Percentiles rank a stretch among this genome's conserved stretches.
phyloP scores from a whole-genome alignment of 1,140 invertebrate species.

The Drosophila virilis region DNA sequence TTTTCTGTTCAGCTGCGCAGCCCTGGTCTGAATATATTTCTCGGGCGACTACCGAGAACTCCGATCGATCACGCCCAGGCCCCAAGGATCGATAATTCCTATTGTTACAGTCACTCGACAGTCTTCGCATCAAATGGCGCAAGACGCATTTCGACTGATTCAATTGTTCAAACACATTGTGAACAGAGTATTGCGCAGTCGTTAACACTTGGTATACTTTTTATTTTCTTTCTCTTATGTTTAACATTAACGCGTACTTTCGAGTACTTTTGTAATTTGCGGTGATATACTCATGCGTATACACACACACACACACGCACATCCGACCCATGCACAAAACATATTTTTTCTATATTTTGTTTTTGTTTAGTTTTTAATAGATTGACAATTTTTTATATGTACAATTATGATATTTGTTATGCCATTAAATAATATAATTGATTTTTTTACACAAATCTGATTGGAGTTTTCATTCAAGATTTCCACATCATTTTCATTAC shows the following conservation, averaged over 20 bases:
- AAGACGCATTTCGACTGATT: no score
- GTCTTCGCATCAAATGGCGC: no score
- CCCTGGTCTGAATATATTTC: no score
- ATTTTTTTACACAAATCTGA: neutral
- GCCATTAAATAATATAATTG: slow-evolving; percentile 25
- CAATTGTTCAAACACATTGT: no score
- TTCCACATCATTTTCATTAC: no score
- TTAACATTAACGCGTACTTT: slow-evolving; percentile 1
- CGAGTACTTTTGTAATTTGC: neutral
- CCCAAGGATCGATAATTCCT: no score
- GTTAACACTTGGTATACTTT: no score
- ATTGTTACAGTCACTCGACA: no score
- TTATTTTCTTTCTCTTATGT: neutral
- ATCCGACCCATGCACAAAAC: neutral
- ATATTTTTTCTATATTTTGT: neutral
- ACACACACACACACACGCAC: neutral
- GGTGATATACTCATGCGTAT: slow-evolving; percentile 2
- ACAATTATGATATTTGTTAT: slow-evolving; percentile 33
- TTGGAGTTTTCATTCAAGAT: no score
- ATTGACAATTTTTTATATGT: slow-evolving; percentile 27
- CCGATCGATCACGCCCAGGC: no score
- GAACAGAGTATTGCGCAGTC: no score
- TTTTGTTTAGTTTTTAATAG: slow-evolving; percentile 27
- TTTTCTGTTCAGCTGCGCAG: neutral
- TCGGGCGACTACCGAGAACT: no score